Percentiles rank a stretch among this genome's conserved stretches.
phyloP scores from a whole-genome alignment of 2,113 vertebrate genomes.

The Colius striatus region DNA sequence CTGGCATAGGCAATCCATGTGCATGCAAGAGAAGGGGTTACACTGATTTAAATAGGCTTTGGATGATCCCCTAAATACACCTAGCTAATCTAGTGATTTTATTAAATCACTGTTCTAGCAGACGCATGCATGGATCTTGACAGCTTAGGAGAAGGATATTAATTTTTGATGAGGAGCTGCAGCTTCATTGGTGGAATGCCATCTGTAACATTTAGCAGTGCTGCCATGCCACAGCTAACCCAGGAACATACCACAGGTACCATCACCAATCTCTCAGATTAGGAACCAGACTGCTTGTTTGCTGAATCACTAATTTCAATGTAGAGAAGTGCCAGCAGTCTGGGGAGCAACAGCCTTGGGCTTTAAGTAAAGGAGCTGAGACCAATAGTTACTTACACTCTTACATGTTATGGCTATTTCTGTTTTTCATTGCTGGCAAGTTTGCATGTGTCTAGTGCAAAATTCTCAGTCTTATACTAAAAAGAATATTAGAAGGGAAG shows the following conservation, averaged over 20 bases:
- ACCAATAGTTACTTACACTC: neutral
- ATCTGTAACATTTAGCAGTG: neutral
- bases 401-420: neutral
- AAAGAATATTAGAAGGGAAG: neutral
- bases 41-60: neutral
- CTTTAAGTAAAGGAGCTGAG: neutral
- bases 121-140: neutral
- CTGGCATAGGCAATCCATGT: neutral
- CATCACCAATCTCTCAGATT: constrained; percentile 7
- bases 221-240: neutral
- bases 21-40: neutral
- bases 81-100: neutral
- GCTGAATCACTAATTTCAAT: constrained; percentile 36
- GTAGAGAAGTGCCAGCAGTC: neutral
- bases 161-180: neutral
- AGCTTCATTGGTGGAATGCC: neutral
- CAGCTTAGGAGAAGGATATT: neutral
- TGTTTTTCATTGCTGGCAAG: neutral
- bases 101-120: neutral
- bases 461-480: neutral
- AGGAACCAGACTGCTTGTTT: neutral
- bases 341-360: neutral
- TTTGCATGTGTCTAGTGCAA: neutral
- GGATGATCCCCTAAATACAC: neutral
- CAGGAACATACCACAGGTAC: neutral